phyloP scores from a whole-genome alignment of 2,797 vertebrate species.

The Oreonectes daqikongensis region DNA sequence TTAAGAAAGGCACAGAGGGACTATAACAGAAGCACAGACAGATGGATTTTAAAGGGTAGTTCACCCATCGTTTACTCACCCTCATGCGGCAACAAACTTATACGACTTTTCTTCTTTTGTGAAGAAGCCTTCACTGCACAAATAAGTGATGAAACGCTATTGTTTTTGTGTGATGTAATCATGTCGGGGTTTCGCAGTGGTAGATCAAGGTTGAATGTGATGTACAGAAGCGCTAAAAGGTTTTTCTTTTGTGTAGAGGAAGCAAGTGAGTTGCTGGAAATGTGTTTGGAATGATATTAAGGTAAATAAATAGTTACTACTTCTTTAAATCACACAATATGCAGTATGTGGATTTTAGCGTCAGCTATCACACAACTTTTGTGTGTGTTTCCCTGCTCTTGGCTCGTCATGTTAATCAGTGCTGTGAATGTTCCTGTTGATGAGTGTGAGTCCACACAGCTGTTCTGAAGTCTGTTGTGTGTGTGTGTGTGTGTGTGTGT shows the following conservation, averaged over 20 bases:
- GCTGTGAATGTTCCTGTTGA: slow-evolving; percentile 61
- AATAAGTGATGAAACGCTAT: too few relatives aligned
- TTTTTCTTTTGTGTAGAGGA: background rate
- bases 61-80: slow-evolving; percentile 19
- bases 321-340: too few relatives aligned
- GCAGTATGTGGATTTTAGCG: background rate
- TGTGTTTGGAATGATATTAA: background rate
- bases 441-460: slow-evolving; percentile 63
- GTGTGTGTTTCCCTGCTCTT: slow-evolving; percentile 43
- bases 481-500: slow-evolving; percentile 50
- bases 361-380: slow-evolving; percentile 23
- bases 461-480: slow-evolving; percentile 58
- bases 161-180: background rate
- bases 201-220: background rate
- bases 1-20: slow-evolving; percentile 27
- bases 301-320: background rate
- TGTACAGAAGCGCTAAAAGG: background rate
- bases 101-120: background rate
- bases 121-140: too few relatives aligned
- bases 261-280: too few relatives aligned
- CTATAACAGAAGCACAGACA: slow-evolving; percentile 22
- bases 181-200: background rate
- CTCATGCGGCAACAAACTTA: background rate
- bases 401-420: slow-evolving; percentile 60
- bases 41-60: slow-evolving; percentile 1